These are phyloP conservation scores for Gallinago paraguaiae DNA, from an alignment of 2,113 vertebrate genomes.

Conservation along the genomic window DNA sequence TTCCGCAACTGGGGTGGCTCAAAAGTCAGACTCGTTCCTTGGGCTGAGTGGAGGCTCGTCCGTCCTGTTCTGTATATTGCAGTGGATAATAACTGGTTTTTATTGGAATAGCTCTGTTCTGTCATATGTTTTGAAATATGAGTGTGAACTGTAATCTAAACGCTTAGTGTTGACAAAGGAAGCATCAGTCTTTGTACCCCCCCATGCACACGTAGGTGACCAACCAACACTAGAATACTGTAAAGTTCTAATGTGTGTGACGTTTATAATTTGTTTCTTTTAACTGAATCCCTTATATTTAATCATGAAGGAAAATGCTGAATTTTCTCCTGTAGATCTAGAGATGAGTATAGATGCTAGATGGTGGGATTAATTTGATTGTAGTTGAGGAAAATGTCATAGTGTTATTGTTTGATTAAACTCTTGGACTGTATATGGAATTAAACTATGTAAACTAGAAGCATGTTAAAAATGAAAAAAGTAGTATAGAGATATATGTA, in stretches of 20 bases:
- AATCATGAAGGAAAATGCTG: not conserved
- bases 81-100: accelerated
- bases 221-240: accelerated
- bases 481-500: accelerated
- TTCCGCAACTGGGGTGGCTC: no score
- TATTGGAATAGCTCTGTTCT: accelerated
- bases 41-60: accelerated
- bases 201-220: accelerated
- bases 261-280: not conserved
- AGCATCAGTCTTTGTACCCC: accelerated
- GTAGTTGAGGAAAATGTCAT: not conserved
- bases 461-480: not conserved
- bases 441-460: not conserved
- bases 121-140: not conserved
- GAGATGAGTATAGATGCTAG: not conserved
- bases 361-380: not conserved
- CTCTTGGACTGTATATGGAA: not conserved
- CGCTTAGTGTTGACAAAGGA: accelerated
- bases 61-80: accelerated
- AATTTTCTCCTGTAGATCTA: accelerated
- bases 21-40: accelerated
- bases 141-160: no score
- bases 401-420: not conserved
- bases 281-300: accelerated
- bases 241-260: not conserved